These are phyloP conservation scores for Corbicula japonica DNA, from an alignment of 2,888 invertebrate species.

Conservation along the genomic window DNA sequence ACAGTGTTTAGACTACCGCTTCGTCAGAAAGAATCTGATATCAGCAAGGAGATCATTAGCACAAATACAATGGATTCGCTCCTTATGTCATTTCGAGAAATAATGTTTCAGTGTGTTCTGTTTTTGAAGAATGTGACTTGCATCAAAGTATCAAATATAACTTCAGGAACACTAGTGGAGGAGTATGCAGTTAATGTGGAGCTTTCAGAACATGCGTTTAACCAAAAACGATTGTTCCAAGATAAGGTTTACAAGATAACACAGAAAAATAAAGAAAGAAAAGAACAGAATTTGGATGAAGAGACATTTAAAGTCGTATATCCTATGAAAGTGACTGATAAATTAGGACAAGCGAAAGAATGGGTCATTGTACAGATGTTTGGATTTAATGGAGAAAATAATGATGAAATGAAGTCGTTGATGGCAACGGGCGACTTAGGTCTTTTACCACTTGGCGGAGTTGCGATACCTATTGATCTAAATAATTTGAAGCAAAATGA, in stretches of 20 bases:
- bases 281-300: not conserved
- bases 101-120: constrained; percentile 77
- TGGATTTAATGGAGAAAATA: too few relatives aligned
- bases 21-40: constrained; percentile 73
- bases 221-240: constrained; percentile 31
- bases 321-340: constrained; percentile 29
- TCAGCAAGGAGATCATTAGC: constrained; percentile 64
- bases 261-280: constrained; percentile 1
- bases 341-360: not conserved
- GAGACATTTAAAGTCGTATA: constrained; percentile 35
- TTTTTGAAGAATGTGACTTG: constrained; percentile 79
- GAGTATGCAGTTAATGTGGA: constrained; percentile 50
- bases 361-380: constrained; percentile 78
- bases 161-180: constrained; percentile 25
- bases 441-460: constrained; percentile 74
- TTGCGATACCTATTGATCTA: too few relatives aligned
- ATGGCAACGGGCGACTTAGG: constrained; percentile 70
- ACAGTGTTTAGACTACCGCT: constrained; percentile 74
- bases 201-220: constrained; percentile 36
- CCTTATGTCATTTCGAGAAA: constrained; percentile 71
- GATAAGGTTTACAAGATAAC: constrained; percentile 11
- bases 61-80: constrained; percentile 60
- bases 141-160: constrained; percentile 67
- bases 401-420: too few relatives aligned
- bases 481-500: too few relatives aligned